Percentiles rank a stretch among this genome's conserved stretches.
Conservation (phyloP, 1,140 invertebrate species). For the Heliconius nattereri region DNA sequence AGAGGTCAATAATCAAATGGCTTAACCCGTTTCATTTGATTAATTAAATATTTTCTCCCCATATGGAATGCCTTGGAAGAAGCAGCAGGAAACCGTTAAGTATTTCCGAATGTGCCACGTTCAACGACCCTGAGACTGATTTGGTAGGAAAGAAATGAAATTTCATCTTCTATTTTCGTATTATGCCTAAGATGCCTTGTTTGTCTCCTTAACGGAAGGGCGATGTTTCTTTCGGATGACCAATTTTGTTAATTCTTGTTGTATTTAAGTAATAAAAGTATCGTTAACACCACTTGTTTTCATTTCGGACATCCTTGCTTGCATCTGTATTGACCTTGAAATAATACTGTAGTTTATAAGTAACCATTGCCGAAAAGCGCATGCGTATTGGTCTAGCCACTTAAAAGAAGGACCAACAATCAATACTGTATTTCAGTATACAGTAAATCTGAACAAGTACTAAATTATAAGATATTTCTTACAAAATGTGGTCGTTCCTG, state of each 20-base stretch:
- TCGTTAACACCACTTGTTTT: conserved; percentile 29
- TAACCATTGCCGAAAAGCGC: conserved; percentile 49
- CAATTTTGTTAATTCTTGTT: conserved; percentile 60
- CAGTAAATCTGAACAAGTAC: conserved; percentile 46
- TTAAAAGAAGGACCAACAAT: conserved; percentile 51
- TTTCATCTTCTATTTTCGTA: conserved; percentile 75
- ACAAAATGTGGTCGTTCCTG: conserved; percentile 63
- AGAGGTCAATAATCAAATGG: conserved; percentile 58
- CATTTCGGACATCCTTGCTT: conserved; percentile 24
- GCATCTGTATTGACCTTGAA: conserved; percentile 52
- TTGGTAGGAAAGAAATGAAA: conserved; percentile 68
- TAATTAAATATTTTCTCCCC: conserved; percentile 31
- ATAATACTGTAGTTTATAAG: conserved; percentile 32
- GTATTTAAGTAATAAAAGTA: conserved; percentile 54
- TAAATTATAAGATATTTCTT: conserved; percentile 53
- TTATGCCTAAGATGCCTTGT: conserved; percentile 58
- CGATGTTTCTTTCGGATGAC: conserved; percentile 45
- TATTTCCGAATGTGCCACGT: conserved; percentile 52
- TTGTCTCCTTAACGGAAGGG: conserved; percentile 43
- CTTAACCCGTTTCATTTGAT: conserved; percentile 23
- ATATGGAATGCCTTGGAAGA: conserved; percentile 27
- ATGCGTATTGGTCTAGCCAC: conserved; percentile 55
- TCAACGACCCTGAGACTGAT: conserved; percentile 75
- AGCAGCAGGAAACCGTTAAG: background rate
- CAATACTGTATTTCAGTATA: conserved; percentile 58